A percentile compares a stretch with the other conserved stretches of the same genome.
phyloP scores from a whole-genome alignment of 2,888 invertebrate genomes.

The Caenorhabditis becei region DNA sequence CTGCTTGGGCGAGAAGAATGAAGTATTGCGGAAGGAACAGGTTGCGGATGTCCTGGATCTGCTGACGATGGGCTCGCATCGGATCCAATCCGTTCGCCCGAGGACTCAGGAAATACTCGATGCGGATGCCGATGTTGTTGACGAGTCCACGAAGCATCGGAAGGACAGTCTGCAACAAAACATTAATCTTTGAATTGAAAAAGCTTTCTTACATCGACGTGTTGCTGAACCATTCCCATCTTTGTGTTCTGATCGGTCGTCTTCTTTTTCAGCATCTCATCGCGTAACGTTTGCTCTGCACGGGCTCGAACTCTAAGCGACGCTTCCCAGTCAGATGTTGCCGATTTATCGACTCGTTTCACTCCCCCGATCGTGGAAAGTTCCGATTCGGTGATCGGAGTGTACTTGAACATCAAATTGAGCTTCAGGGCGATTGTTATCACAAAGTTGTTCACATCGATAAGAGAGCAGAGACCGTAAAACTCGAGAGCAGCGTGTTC shows the following conservation, averaged over 20 bases:
- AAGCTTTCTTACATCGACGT: slow-evolving; percentile 40
- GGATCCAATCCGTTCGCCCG: slow-evolving; percentile 39
- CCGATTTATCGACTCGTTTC: slow-evolving; percentile 17
- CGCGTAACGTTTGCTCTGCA: slow-evolving; percentile 51
- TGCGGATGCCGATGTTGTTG: slow-evolving; percentile 46
- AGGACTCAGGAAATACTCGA: slow-evolving; percentile 43
- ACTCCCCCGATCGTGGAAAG: slow-evolving; percentile 44
- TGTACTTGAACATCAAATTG: slow-evolving; percentile 24
- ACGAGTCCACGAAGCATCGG: slow-evolving; percentile 50
- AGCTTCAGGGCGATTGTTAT: slow-evolving; percentile 54
- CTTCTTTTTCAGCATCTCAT: slow-evolving; percentile 44
- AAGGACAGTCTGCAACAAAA: slow-evolving; percentile 37
- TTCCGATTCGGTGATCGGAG: slow-evolving; percentile 51
- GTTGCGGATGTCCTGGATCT: slow-evolving; percentile 45
- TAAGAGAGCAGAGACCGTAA: slow-evolving; percentile 38
- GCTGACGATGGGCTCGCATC: slow-evolving; percentile 25
- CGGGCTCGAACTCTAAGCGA: slow-evolving; percentile 56
- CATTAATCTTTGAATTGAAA: neutral
- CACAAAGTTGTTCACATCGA: slow-evolving; percentile 54
- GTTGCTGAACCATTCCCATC: slow-evolving; percentile 41
- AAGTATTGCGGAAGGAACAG: slow-evolving; percentile 34
- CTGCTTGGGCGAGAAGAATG: slow-evolving; percentile 29
- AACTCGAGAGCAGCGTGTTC: slow-evolving; percentile 58
- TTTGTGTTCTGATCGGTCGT: slow-evolving; percentile 28
- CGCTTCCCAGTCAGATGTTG: slow-evolving; percentile 43